Percentiles rank a stretch among this genome's conserved stretches.
Conservation (phyloP, 2,797 vertebrate species). For the Bufotes viridis region DNA sequence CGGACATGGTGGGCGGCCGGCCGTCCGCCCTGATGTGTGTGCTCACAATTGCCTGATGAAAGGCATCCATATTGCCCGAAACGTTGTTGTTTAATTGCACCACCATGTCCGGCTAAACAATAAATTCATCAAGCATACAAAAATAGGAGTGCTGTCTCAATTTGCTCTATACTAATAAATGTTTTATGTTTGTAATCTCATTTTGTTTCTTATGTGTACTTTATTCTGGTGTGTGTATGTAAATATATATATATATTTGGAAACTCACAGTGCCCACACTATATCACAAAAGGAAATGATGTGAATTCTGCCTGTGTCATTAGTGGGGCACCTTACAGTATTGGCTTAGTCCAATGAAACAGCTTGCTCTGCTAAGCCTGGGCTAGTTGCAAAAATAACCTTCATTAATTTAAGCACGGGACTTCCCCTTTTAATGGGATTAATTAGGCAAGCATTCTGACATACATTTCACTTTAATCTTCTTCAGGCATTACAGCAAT, state of each 20-base stretch:
- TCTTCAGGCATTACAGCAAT: conserved; percentile 53
- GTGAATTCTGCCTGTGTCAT: background rate
- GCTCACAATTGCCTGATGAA: too few species aligned
- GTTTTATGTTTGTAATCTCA: too few species aligned
- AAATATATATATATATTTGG: too few species aligned
- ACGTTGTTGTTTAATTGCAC: too few species aligned
- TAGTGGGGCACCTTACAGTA: conserved; percentile 30
- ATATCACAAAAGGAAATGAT: background rate
- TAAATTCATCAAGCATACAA: too few species aligned
- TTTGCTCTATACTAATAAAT: background rate
- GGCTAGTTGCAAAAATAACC: conserved; percentile 58
- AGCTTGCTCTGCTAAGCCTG: conserved; percentile 53
- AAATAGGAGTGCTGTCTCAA: too few species aligned
- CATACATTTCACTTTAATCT: conserved; percentile 61
- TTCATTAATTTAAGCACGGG: conserved; percentile 59
- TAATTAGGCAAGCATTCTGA: conserved; percentile 58
- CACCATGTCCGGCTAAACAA: too few species aligned
- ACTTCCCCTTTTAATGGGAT: conserved; percentile 63
- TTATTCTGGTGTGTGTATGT: too few species aligned
- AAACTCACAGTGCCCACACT: background rate
- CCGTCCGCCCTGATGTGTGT: too few species aligned
- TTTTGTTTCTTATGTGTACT: too few species aligned
- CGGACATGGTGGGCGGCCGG: too few species aligned
- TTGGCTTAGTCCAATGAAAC: conserved; percentile 37
- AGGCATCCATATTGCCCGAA: too few species aligned